Percentiles rank a stretch among this genome's conserved stretches.
These are phyloP conservation scores for Poecilia gillii DNA, from an alignment of 2,797 vertebrate species.

Conservation along the genomic window DNA sequence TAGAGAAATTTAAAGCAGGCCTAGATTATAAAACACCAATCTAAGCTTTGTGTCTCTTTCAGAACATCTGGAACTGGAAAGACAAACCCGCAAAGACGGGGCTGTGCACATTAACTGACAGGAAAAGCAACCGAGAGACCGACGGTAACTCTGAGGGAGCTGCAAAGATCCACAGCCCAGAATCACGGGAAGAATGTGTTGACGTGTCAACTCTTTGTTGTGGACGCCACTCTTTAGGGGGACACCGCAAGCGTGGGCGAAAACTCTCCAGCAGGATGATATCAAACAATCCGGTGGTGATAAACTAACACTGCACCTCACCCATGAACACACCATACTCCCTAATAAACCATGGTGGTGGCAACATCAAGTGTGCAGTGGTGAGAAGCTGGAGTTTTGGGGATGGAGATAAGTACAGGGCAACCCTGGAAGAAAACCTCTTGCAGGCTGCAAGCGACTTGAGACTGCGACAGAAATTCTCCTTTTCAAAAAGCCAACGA, in stretches of 20 bases:
- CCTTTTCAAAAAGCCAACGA: neutral
- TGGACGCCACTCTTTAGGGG: neutral
- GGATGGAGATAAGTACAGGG: neutral
- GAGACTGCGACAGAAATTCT: neutral
- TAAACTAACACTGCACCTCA: neutral
- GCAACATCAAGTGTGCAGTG: slow-evolving; percentile 2
- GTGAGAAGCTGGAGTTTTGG: neutral
- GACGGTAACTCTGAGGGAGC: neutral
- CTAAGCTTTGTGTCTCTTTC: neutral
- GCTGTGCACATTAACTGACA: neutral
- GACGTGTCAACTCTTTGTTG: neutral
- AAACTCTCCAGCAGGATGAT: neutral
- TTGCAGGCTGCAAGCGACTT: too few relatives aligned
- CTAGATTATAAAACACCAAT: neutral
- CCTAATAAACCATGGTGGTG: neutral
- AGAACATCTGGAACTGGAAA: neutral
- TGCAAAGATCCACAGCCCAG: neutral
- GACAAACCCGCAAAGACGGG: neutral
- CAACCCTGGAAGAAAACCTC: too few relatives aligned
- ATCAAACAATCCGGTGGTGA: neutral
- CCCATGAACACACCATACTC: neutral
- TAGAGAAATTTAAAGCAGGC: neutral
- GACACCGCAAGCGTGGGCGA: neutral
- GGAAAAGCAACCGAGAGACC: neutral
- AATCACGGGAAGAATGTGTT: neutral